phyloP scores from a whole-genome alignment of 2,888 invertebrate genomes.

The Polyommatus icarus region DNA sequence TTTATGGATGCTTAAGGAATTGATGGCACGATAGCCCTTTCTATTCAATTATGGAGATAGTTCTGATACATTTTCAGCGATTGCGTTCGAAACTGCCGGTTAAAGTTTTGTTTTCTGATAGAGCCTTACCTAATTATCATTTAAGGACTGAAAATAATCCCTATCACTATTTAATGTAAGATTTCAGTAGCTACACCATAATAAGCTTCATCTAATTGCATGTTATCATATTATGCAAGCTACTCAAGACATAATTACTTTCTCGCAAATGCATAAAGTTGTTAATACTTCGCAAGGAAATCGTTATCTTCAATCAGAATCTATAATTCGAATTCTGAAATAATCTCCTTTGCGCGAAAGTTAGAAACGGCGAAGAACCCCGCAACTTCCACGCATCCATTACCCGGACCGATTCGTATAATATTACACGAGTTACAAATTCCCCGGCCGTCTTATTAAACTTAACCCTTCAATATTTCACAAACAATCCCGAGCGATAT shows the following conservation, averaged over 20 bases:
- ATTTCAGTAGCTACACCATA: too few species aligned
- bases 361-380: neutral
- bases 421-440: constrained; percentile 27
- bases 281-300: neutral
- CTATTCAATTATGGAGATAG: constrained; percentile 14
- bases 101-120: neutral
- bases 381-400: constrained; percentile 7
- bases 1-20: constrained; percentile 18
- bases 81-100: neutral
- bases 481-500: constrained; percentile 37
- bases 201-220: too few species aligned
- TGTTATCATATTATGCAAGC: neutral
- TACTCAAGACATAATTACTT: neutral
- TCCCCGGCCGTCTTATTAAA: constrained; percentile 28
- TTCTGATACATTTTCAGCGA: neutral
- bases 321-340: neutral
- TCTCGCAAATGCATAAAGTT: neutral
- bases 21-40: constrained; percentile 2
- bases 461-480: constrained; percentile 30
- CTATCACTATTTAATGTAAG: too few species aligned
- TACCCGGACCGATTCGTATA: constrained; percentile 25
- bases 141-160: too few species aligned
- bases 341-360: neutral
- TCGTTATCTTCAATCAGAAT: neutral
- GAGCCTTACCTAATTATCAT: neutral